Conservation (phyloP, 1,140 invertebrate genomes). For the Oppia nitens region DNA sequence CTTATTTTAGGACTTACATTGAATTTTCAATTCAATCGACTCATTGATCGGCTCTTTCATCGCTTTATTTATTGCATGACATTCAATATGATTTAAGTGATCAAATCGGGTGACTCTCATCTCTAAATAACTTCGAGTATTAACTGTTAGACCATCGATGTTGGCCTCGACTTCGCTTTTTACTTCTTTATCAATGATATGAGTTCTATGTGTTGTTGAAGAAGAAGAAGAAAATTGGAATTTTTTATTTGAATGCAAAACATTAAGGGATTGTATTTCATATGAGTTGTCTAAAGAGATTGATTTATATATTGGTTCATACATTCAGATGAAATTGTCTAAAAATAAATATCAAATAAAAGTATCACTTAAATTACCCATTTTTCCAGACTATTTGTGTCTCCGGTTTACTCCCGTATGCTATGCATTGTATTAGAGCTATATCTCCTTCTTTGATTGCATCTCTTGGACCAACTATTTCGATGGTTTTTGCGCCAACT, state of each 20-base stretch:
- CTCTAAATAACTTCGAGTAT: conserved; percentile 13
- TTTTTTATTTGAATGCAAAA: too few relatives aligned
- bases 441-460: conserved; percentile 14
- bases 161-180: conserved; percentile 1
- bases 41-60: conserved; percentile 15
- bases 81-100: conserved; percentile 20
- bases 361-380: conserved; percentile 12
- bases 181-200: conserved; percentile 8
- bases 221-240: background rate
- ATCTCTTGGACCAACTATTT: conserved; percentile 14
- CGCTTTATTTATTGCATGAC: conserved; percentile 21
- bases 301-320: too few relatives aligned
- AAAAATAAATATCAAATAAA: background rate
- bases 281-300: too few relatives aligned
- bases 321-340: conserved; percentile 14
- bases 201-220: conserved; percentile 5
- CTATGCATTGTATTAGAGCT: conserved; percentile 15
- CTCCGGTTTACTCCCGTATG: conserved; percentile 12
- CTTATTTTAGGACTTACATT: conserved; percentile 11
- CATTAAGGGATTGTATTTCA: too few relatives aligned
- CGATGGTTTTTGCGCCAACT: conserved; percentile 11
- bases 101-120: conserved; percentile 20
- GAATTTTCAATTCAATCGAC: conserved; percentile 14
- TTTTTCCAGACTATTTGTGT: conserved; percentile 16
- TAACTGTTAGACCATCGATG: conserved; percentile 12